phyloP scores from a whole-genome alignment of 1,140 invertebrate species.

The Melipona quadrifasciata region DNA sequence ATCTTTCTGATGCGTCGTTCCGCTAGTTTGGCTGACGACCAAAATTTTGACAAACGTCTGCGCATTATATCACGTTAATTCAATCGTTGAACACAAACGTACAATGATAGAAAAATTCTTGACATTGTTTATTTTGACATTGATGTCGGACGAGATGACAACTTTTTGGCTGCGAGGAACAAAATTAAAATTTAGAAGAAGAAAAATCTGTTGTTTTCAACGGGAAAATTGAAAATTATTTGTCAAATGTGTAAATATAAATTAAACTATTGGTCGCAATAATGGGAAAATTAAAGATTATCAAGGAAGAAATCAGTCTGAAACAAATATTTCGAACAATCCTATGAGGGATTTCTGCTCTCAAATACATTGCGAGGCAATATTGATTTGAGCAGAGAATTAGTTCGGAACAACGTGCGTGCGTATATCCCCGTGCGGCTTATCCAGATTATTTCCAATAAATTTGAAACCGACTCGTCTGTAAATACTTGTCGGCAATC shows the following conservation, averaged over 20 bases:
- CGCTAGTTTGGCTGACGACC: constrained; percentile 16
- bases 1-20: neutral
- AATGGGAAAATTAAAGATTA: neutral
- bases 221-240: too few relatives aligned
- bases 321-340: neutral
- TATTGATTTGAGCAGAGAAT: neutral
- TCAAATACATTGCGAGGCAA: neutral
- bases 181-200: too few relatives aligned
- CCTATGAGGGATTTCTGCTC: neutral
- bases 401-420: neutral
- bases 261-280: neutral
- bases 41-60: neutral
- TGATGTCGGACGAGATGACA: neutral
- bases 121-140: neutral
- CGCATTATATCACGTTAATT: neutral
- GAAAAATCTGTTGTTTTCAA: too few relatives aligned
- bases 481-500: neutral
- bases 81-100: neutral
- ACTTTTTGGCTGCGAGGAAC: neutral
- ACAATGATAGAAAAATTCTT: neutral
- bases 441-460: neutral
- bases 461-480: neutral
- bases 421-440: neutral
- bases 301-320: too few relatives aligned
- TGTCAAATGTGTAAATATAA: too few relatives aligned